Conservation (phyloP, 1,140 invertebrate genomes). For the Melitaea cinxia region DNA sequence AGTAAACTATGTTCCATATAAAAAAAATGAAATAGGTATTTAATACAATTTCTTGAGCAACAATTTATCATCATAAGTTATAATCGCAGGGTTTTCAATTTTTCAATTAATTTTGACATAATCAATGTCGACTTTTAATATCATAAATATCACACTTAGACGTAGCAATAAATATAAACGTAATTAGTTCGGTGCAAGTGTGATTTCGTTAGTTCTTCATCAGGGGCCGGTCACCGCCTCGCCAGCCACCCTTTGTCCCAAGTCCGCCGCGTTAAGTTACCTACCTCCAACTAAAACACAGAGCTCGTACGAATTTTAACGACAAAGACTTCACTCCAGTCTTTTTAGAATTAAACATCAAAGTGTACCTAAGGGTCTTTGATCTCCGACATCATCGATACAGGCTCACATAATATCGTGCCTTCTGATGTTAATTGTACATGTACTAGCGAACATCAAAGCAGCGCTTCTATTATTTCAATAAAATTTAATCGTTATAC, state of each 20-base stretch:
- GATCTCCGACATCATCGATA: conserved; percentile 70
- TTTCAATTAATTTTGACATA: too few relatives aligned
- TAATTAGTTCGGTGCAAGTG: too few relatives aligned
- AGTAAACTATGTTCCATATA: conserved; percentile 13
- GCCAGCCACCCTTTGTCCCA: conserved; percentile 51
- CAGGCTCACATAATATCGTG: conserved; percentile 57
- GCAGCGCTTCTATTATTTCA: conserved; percentile 43
- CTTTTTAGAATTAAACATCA: conserved; percentile 75
- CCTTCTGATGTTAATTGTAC: conserved; percentile 53
- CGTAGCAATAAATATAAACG: too few relatives aligned
- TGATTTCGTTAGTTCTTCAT: conserved; percentile 57
- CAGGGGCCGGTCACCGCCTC: conserved; percentile 44
- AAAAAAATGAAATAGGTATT: too few relatives aligned
- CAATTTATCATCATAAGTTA: too few relatives aligned
- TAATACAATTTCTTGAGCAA: too few relatives aligned
- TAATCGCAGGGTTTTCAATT: too few relatives aligned
- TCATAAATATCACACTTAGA: too few relatives aligned
- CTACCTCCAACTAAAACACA: conserved; percentile 52
- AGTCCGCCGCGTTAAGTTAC: conserved; percentile 54
- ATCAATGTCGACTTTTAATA: too few relatives aligned
- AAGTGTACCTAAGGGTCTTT: conserved; percentile 64
- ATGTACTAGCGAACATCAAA: conserved; percentile 45
- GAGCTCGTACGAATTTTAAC: conserved; percentile 57
- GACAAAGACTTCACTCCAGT: conserved; percentile 68
- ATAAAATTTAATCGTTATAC: conserved; percentile 45